A percentile compares a stretch with the other conserved stretches of the same genome.
These are phyloP conservation scores for Melanaphis sacchari DNA, from an alignment of 1,140 invertebrate species.

Conservation along the genomic window DNA sequence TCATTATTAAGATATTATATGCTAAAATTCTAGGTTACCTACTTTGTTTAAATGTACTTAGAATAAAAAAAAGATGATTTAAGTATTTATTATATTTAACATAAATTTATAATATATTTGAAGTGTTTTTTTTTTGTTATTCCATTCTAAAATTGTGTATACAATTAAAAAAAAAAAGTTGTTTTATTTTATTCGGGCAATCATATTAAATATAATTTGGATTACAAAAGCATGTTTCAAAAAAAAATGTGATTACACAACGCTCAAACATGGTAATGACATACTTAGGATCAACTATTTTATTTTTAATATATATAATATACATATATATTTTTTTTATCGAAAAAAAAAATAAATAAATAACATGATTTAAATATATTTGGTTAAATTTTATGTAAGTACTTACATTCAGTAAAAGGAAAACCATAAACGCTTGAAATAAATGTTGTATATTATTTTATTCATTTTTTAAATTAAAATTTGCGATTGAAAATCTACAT, in stretches of 20 bases:
- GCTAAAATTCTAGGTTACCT: not conserved
- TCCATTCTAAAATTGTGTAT: not conserved
- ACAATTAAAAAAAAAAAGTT: not conserved
- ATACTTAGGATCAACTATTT: not conserved
- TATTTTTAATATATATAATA: not conserved
- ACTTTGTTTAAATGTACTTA: not conserved
- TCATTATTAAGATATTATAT: not conserved
- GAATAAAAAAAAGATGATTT: not conserved
- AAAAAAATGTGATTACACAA: not conserved
- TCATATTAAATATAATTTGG: not conserved
- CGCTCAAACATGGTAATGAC: not conserved
- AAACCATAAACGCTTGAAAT: not conserved
- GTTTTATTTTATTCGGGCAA: not conserved
- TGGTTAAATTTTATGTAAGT: not conserved
- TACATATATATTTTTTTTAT: too few species aligned
- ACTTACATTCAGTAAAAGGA: not conserved
- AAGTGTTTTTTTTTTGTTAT: not conserved
- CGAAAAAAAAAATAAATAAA: not conserved
- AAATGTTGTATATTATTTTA: not conserved
- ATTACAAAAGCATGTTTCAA: not conserved
- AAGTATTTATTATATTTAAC: not conserved
- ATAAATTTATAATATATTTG: not conserved
- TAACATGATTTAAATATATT: not conserved
- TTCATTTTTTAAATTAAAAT: not conserved
- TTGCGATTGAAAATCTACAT: too few species aligned